Base-by-base conservation (phyloP, 2,888 invertebrate species). In the Empis livida region DNA sequence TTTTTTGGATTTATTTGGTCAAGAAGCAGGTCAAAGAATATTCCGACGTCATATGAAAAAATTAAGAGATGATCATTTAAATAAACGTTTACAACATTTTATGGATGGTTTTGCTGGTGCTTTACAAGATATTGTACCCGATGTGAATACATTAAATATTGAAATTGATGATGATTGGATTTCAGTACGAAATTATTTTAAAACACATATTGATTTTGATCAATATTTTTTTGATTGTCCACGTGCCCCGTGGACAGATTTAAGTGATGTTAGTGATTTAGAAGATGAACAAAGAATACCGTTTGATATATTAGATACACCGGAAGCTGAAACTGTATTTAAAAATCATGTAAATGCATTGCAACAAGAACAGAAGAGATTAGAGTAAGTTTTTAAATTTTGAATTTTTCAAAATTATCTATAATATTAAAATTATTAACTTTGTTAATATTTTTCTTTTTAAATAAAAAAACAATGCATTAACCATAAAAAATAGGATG, bases 271-370 rank as follows among this genome's bases (percentile, higher is more conserved):
- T 65, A 79, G 74, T 66, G 73, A 73, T 57, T 65, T 68, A 31
- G 72, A 73, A 53, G 75, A 76, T 54, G 86, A 85, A 61, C 73
- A 78, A 23, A 80, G 93, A 61, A 90, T 96, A 62, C 95, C 95
- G 0, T 89, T 88, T 66, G 93, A 94, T 67, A 84, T 95, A 49
- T 72, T 96, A 49, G 90, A 90, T 61, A 86, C 90, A 1, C 80
- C 84, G 45, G 94, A 95, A 65, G 93, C 94, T 1, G 93, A 94
- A 62, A 84, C 84, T 5, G 88, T 91, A 15, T 96, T 90, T 71
- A 85, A 89, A 62, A 90, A 90, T 58, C 92, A 88, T 67, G 78
- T 93, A 47, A 92, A 90, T 63, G 85, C 88, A 49, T 76, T 96
- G 49, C 91, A 94, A 62, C 89, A 89, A 62, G 92, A 93, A 65